Base-by-base conservation (phyloP, 2,797 vertebrate species). In the Falco concolor region DNA sequence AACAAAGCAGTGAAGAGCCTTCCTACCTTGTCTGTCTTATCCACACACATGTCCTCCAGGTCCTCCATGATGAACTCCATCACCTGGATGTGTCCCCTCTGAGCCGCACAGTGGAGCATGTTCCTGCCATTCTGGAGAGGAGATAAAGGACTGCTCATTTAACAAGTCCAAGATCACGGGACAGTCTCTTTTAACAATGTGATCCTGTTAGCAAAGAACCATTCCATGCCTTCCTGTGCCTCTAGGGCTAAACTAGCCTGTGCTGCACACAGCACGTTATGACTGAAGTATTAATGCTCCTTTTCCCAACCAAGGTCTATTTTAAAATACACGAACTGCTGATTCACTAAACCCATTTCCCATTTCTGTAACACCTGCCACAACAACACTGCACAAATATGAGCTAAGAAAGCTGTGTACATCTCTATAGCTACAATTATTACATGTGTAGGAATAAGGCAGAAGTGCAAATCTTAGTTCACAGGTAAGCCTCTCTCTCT, bases 71-170 rank as follows among this genome's bases (percentile, higher is more conserved):
- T 97, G 94, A 99, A 99, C 57, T 98, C 98, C 89, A 99, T 91
- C 45, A 99, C 91, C 4, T 13, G 96, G 84, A 98, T 56, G 44
- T 99, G 99, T 42, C 99, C 99, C 88, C 98, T 98, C 95, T 98
- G 98, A 63, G 98, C 98, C 2, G 98, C 98, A 68, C 99, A 99
- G 94, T 99, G 99, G 76, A 99, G 97, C 77, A 99, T 93, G 72
- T 97, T 98, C 74, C 99, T 96, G 52, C 99, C 98, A 15, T 98
- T 98, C 99, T 99, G 92, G 52, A 88, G 84, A 87, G 82, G 7
- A 63, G 61, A 89, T 63, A 81, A 85, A 89, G 63, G 52, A 83
- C 60, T 13, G 12, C 20, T 86, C 16, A 4, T 42, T 56, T 63
- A 82, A 67, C 19, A 64, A 57, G 42, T 34, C 30, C 49, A 77